Evolutionary conservation across 1,140 invertebrate species (phyloP), one percentile per base, ranked within the genome.

Genomic region (Drosophila oshimai): DNA sequence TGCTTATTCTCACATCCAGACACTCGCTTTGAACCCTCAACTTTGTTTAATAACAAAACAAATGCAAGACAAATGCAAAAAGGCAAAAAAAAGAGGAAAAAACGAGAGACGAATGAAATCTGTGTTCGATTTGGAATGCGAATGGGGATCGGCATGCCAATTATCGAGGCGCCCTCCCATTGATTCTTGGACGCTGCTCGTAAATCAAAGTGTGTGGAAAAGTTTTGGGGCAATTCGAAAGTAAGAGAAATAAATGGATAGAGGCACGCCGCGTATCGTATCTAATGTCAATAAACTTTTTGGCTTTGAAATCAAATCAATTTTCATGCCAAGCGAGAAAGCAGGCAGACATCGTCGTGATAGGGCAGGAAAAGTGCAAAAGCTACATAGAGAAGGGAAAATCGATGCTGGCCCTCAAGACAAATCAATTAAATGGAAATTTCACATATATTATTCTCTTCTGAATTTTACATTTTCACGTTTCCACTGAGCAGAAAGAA

Each of bases 251-350:
- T 39, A 34, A 61, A 62, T 50, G 33, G 24, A n/a, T 39, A 58
- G 36, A 39, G 26, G 28, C 20, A 28, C 24, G 22, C 36, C 29
- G 28, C 57, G n/a, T n/a, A n/a, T n/a, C 61, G 73, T 77, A 83
- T 80, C 71, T 75, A 60, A 64, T 86, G 75, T 80, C 80, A 86
- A 87, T 87, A 87, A 86, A 87, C 81, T 80, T 75, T 44, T 69
- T 76, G 53, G 61, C 71, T 75, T 68, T 68, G 67, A 86, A 87
- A 64, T 69, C 53, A 75, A 76, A 87, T 78, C 78, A 84, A 80
- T 83, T 81, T 68, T 83, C 37, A 36, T 31, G 24, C 55, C 49
- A 50, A 74, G 46, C 50, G 44, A 69, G 44, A 69, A 55, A 53
- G 39, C 64, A 34, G 41, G 9, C 61, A 49, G 39, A 50, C 47